Conservation (phyloP, 2,113 vertebrate species). For the Stegostoma tigrinum region DNA sequence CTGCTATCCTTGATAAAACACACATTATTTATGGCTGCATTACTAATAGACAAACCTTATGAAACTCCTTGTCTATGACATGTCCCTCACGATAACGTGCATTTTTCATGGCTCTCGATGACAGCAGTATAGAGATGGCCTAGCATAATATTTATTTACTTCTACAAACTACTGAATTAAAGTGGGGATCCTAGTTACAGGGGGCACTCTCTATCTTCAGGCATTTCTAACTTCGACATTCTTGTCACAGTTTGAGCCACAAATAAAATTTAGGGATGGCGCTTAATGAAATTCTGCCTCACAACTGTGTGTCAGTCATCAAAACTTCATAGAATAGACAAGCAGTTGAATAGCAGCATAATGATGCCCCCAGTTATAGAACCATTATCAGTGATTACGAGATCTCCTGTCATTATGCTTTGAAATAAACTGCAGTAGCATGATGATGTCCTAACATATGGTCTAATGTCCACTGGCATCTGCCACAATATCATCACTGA, state of each 20-base stretch:
- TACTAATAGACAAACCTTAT: slow-evolving; percentile 36
- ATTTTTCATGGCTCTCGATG: neutral
- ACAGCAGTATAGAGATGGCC: neutral
- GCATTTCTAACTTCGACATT: neutral
- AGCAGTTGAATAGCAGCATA: neutral
- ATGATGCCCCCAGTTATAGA: neutral
- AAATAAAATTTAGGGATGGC: neutral
- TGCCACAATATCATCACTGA: neutral
- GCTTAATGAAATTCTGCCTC: slow-evolving; percentile 1
- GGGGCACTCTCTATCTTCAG: neutral
- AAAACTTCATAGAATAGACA: neutral
- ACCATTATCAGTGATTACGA: neutral
- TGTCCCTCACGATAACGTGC: slow-evolving; percentile 19
- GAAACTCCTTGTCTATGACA: slow-evolving; percentile 33
- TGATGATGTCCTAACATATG: no score
- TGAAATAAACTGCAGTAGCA: neutral
- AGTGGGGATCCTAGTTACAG: neutral
- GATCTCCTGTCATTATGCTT: neutral
- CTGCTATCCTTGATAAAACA: slow-evolving; percentile 35
- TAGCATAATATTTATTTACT: neutral
- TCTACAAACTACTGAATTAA: neutral
- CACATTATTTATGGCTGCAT: slow-evolving; percentile 37
- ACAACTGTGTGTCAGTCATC: neutral
- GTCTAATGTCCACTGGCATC: neutral
- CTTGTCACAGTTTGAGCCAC: neutral